Conservation (phyloP, 2,888 invertebrate genomes). For the Eristalis arbustorum region DNA sequence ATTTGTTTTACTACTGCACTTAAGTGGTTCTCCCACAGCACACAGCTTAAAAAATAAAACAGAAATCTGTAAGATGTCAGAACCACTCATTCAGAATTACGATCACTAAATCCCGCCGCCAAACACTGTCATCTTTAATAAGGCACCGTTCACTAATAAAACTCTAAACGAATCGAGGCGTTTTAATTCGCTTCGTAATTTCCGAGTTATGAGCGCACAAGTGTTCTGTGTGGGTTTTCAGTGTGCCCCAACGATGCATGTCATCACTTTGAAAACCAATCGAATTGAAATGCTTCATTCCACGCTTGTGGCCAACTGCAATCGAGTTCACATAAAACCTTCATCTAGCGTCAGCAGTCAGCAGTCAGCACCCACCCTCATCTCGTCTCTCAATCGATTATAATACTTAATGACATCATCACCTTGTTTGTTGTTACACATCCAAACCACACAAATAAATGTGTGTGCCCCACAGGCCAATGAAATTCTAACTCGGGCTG, state of each 20-base stretch:
- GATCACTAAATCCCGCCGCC: not conserved
- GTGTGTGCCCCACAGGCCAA: not conserved
- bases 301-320: not conserved
- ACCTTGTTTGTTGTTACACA: slow-evolving; percentile 42
- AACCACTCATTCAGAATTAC: not conserved
- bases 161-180: not conserved
- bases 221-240: not conserved
- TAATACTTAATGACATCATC: slow-evolving; percentile 22
- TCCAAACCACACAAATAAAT: slow-evolving; percentile 34
- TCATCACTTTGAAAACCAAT: not conserved
- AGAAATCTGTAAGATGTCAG: not conserved
- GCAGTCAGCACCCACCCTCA: not conserved
- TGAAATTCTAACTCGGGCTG: slow-evolving; percentile 53
- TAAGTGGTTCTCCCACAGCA: not conserved
- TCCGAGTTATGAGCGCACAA: not conserved
- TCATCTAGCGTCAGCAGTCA: not conserved
- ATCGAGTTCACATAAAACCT: not conserved
- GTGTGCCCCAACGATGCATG: not conserved
- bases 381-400: not conserved
- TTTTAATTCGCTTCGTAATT: not conserved
- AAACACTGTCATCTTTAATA: not conserved
- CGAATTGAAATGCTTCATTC: not conserved
- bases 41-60: not conserved
- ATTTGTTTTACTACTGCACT: too few species aligned
- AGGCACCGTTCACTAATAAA: not conserved